Evolutionary conservation across 1,140 invertebrate genomes (phyloP).

Genomic region (Pseudomyrmex sp.): DNA sequence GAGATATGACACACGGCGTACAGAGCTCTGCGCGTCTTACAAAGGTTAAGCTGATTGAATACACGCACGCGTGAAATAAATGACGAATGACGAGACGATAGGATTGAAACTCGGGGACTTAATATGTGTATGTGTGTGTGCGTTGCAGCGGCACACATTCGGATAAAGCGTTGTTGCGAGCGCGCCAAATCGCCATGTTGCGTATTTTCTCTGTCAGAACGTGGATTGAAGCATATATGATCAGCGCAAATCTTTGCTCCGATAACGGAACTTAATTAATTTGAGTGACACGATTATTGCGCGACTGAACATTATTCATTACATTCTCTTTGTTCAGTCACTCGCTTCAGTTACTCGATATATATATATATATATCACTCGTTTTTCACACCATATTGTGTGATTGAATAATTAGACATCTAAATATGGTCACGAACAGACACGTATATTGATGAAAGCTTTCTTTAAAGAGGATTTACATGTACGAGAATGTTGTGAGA

Average conservation of each 20-base stretch:
- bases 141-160: neutral
- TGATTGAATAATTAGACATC: neutral
- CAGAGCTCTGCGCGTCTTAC: slow-evolving; percentile 13
- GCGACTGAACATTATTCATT: neutral
- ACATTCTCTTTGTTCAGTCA: neutral
- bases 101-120: slow-evolving; percentile 36
- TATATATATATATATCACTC: neutral
- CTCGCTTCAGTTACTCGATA: neutral
- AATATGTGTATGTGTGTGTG: neutral
- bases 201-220: neutral
- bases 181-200: neutral
- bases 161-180: neutral
- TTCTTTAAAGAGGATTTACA: neutral
- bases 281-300: neutral
- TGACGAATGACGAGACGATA: neutral
- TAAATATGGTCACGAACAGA: neutral
- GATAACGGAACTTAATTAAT: slow-evolving; percentile 13
- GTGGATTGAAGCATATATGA: neutral
- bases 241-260: neutral
- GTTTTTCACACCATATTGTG: neutral
- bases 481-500: too few relatives aligned
- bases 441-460: neutral
- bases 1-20: slow-evolving; percentile 14
- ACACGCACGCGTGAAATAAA: slow-evolving; percentile 44
- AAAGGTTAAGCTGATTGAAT: slow-evolving; percentile 26